Evolutionary conservation across 2,888 invertebrate genomes (phyloP).

Genomic region (Ornithoptera priamus): DNA sequence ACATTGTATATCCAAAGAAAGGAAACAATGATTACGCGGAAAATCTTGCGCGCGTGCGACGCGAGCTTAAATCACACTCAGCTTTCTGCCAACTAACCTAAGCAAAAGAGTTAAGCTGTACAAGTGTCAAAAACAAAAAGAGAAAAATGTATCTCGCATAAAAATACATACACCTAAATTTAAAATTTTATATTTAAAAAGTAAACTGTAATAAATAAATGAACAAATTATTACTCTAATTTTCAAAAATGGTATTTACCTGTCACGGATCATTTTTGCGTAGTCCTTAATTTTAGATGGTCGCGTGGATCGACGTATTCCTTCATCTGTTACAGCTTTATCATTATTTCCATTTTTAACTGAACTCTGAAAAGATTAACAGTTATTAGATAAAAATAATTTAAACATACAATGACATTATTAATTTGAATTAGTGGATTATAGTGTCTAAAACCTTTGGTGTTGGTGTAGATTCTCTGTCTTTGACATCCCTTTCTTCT

Average conservation of each 20-base stretch:
- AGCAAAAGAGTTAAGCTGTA: too few relatives aligned
- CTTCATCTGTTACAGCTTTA: slow-evolving; percentile 50
- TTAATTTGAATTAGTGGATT: not conserved
- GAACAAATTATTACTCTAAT: too few relatives aligned
- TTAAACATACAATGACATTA: not conserved
- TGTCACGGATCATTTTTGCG: slow-evolving; percentile 77
- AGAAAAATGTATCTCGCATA: too few relatives aligned
- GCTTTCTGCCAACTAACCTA: too few relatives aligned
- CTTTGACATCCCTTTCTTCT: slow-evolving; percentile 45
- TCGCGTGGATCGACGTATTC: slow-evolving; percentile 71
- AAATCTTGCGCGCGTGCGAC: too few relatives aligned
- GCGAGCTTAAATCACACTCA: too few relatives aligned
- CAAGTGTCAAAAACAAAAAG: too few relatives aligned
- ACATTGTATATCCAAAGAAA: too few relatives aligned
- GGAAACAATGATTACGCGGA: too few relatives aligned
- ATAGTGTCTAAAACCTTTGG: slow-evolving; percentile 33
- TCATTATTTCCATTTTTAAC: slow-evolving; percentile 60
- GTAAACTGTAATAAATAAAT: too few relatives aligned
- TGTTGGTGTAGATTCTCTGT: slow-evolving; percentile 33
- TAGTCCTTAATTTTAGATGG: slow-evolving; percentile 78
- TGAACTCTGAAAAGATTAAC: slow-evolving; percentile 44
- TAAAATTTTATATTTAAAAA: too few relatives aligned
- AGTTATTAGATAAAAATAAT: not conserved
- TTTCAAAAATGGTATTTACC: slow-evolving; percentile 31
- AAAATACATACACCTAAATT: too few relatives aligned